A percentile compares a stretch with the other conserved stretches of the same genome.
phyloP scores from a whole-genome alignment of 2,888 invertebrate species.

The Drosophila antonietae region DNA sequence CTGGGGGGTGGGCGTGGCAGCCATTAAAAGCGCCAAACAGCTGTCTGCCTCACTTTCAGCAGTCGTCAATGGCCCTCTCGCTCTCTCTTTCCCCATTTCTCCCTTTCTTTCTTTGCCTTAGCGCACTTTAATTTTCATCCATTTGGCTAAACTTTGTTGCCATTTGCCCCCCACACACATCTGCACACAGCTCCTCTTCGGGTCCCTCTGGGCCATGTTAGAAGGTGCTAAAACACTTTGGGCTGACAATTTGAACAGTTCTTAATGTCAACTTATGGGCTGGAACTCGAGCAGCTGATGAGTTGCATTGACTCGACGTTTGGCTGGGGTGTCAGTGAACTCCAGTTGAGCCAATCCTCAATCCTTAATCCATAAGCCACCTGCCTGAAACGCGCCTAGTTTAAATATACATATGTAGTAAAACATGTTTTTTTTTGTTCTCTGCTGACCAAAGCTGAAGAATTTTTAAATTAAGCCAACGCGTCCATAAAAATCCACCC shows the following conservation, averaged over 20 bases:
- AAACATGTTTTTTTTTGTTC: not conserved
- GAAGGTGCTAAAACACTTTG: slow-evolving; percentile 61
- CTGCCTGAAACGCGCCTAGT: slow-evolving; percentile 68
- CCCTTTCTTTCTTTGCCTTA: not conserved
- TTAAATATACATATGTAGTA: slow-evolving; percentile 18
- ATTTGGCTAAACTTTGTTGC: slow-evolving; percentile 51
- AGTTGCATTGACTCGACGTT: slow-evolving; percentile 4
- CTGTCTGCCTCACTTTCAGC: slow-evolving; percentile 27
- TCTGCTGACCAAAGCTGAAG: slow-evolving; percentile 64
- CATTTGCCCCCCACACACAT: slow-evolving; percentile 17
- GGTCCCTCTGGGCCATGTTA: slow-evolving; percentile 7
- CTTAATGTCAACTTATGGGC: slow-evolving; percentile 46
- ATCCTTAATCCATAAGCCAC: slow-evolving; percentile 69
- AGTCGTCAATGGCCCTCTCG: not conserved
- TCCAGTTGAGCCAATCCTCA: slow-evolving; percentile 42
- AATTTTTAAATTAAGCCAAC: slow-evolving; percentile 78
- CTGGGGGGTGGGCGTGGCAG: slow-evolving; percentile 52
- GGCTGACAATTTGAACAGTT: slow-evolving; percentile 61
- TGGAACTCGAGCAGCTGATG: slow-evolving; percentile 35
- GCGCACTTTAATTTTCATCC: slow-evolving; percentile 24
- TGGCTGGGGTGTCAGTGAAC: slow-evolving; percentile 61
- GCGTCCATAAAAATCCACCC: slow-evolving; percentile 77
- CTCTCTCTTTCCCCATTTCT: slow-evolving; percentile 10
- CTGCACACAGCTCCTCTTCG: not conserved
- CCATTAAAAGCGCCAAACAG: slow-evolving; percentile 62